Base-by-base conservation (phyloP, 2,113 vertebrate species). In the Mobula birostris region DNA sequence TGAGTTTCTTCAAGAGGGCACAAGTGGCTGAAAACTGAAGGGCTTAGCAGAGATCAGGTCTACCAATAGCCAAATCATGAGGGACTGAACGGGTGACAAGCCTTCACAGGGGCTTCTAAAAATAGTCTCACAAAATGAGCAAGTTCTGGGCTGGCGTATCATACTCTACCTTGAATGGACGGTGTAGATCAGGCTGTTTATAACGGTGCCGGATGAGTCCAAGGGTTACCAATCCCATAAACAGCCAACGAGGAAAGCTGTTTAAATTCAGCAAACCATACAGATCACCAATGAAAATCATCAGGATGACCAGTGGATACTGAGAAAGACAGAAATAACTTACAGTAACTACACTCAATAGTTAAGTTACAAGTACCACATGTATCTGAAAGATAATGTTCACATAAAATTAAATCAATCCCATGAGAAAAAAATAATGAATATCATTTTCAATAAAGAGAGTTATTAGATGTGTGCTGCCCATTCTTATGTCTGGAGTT, bases 171-270 rank as follows among this genome's bases (percentile, higher is more conserved):
- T 97, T 97, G 95, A 99, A 99, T 0, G 98, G 97, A 94, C 98
- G 97, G 2, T 95, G 96, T 94, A 97, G 96, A 82, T 97, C 96
- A 0, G 98, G 98, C 94, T 97, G 97, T n/a, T 97, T 97, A 70
- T 95, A 96, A 0, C 98, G 97, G 92, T 98, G 98, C 94, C 98
- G 94, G 2, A 98, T 97, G 95, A 98, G 96, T 48, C 98, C 98
- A 0, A 98, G 94, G 29, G 98, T 98, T 63, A 97, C 96, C 94
- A 98, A 68, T 66, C 97, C 98, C 94, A 98, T 97, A 96, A 98
- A 98, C 94, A 98, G 96, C 98, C 98, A 98, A 94, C 97, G 97
- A 36, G 98, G 96, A 94, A 98, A 98, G 94, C 98, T 98, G 95
- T 97, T 97, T 93, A 98, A 98, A 96, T 97, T 98, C 95, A 98